phyloP scores from a whole-genome alignment of 2,113 vertebrate genomes.

The Corydoras maculifer region DNA sequence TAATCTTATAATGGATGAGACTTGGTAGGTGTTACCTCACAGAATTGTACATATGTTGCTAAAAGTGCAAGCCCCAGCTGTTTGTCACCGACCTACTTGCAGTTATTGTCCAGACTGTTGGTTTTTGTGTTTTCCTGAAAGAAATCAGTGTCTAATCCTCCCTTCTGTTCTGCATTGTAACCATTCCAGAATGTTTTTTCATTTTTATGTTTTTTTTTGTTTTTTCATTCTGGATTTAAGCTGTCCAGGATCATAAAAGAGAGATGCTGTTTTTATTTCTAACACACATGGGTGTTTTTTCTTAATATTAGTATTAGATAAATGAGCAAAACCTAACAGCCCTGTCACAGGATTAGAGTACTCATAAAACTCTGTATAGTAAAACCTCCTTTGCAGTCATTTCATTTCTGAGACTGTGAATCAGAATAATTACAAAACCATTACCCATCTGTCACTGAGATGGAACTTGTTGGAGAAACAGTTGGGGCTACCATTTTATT shows the following conservation, averaged over 20 bases:
- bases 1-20: constrained; percentile 1
- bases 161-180: too few relatives aligned
- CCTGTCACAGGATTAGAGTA: constrained; percentile 16
- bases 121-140: too few relatives aligned
- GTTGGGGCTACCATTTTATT: constrained; percentile 24
- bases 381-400: constrained; percentile 26
- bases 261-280: too few relatives aligned
- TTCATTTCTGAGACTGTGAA: constrained; percentile 35
- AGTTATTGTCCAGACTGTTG: too few relatives aligned
- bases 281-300: too few relatives aligned
- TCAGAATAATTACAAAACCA: constrained; percentile 31
- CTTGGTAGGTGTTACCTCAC: not conserved
- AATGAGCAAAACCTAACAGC: constrained; percentile 21
- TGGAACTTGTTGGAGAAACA: constrained; percentile 21
- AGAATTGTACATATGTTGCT: not conserved
- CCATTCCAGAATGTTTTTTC: too few relatives aligned
- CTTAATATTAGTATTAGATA: not conserved
- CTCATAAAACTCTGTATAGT: constrained; percentile 12
- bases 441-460: constrained; percentile 27
- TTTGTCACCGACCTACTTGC: too few relatives aligned
- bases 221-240: too few relatives aligned
- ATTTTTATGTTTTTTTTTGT: too few relatives aligned
- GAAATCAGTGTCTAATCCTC: too few relatives aligned
- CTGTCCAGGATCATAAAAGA: too few relatives aligned
- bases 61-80: not conserved